These are phyloP conservation scores for Sphenopsis melanotis DNA, from an alignment of 2,797 vertebrate genomes.

Conservation along the genomic window DNA sequence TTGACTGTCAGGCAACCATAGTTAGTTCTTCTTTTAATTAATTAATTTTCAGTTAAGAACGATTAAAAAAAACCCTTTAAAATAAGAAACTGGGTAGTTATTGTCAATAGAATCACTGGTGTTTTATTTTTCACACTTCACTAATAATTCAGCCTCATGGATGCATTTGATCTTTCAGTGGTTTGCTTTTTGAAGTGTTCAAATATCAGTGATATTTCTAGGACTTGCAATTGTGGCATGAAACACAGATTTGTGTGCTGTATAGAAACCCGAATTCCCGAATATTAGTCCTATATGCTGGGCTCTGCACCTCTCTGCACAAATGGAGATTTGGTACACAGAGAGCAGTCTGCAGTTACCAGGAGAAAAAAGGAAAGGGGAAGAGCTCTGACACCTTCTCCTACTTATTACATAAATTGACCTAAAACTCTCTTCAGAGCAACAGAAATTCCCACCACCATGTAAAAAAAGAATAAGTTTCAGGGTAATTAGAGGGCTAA, in stretches of 20 bases:
- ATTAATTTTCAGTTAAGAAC: not conserved
- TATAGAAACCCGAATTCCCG: rapidly evolving
- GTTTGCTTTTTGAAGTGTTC: not conserved
- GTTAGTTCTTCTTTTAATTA: not conserved
- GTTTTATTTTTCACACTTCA: not conserved
- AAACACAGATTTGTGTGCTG: not conserved
- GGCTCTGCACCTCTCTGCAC: not conserved
- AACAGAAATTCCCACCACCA: not conserved
- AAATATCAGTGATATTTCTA: not conserved
- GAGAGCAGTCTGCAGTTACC: not conserved
- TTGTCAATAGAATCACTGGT: not conserved
- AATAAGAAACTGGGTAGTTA: not conserved
- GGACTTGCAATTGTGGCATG: not conserved
- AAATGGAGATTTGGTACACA: not conserved
- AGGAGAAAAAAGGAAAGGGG: not conserved
- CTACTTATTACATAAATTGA: not conserved
- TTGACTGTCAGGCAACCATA: not conserved
- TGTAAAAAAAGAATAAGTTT: not conserved
- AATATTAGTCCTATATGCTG: rapidly evolving
- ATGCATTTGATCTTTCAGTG: not conserved
- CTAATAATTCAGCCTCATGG: not conserved
- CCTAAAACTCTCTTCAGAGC: not conserved
- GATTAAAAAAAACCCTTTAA: not conserved
- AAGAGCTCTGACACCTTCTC: not conserved
- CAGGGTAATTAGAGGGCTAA: not conserved